These are phyloP conservation scores for Merodon equestris DNA, from an alignment of 2,888 invertebrate genomes.

Conservation along the genomic window DNA sequence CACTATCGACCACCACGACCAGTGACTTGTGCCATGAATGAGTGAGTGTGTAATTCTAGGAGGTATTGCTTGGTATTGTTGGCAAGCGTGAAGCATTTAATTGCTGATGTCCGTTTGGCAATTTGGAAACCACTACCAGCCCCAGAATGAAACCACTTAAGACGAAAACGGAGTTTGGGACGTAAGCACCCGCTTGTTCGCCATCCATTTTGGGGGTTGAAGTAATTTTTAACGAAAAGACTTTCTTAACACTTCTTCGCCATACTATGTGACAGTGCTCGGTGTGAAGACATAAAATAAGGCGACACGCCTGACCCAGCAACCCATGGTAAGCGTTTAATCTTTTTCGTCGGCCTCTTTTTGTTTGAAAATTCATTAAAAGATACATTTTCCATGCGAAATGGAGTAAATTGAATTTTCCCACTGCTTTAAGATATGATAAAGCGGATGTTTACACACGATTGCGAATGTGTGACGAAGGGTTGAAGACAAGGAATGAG, in stretches of 20 bases:
- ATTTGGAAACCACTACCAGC: constrained; percentile 58
- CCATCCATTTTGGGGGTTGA: too few species aligned
- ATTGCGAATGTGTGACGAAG: neutral
- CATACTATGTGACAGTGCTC: neutral
- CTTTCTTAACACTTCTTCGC: constrained; percentile 43
- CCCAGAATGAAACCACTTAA: constrained; percentile 54
- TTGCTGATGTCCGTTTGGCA: constrained; percentile 68
- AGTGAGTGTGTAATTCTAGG: constrained; percentile 17
- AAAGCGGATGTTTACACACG: neutral
- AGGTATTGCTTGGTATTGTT: constrained; percentile 40
- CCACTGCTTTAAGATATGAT: constrained; percentile 54
- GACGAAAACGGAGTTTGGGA: neutral
- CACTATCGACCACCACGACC: too few species aligned
- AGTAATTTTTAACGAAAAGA: constrained; percentile 17
- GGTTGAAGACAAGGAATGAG: neutral
- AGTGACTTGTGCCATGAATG: neutral
- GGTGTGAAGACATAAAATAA: constrained; percentile 21
- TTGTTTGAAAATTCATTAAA: constrained; percentile 57
- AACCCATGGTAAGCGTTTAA: neutral
- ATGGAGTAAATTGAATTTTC: constrained; percentile 63
- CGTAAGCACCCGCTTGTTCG: neutral
- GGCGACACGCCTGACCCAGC: constrained; percentile 43
- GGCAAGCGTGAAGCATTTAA: constrained; percentile 64
- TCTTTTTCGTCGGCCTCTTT: constrained; percentile 19
- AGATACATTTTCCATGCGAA: constrained; percentile 59